phyloP scores from a whole-genome alignment of 2,888 invertebrate species.

The Ormyrus pomaceus region DNA sequence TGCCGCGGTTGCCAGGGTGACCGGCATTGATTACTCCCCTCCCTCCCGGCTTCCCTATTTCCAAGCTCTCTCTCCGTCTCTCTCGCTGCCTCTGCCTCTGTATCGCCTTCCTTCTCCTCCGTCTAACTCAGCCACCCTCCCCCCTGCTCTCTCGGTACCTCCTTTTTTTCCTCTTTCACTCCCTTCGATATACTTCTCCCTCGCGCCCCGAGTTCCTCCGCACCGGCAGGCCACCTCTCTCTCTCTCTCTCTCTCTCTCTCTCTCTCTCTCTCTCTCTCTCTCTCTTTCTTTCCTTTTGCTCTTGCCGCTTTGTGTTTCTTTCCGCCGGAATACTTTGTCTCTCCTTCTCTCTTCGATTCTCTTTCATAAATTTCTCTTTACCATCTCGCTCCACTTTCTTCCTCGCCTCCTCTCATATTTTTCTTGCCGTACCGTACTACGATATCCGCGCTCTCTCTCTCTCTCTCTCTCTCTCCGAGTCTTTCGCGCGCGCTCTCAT shows the following conservation, averaged over 20 bases:
- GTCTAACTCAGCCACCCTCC: neutral
- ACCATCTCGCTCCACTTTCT: constrained; percentile 9
- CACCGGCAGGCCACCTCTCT: neutral
- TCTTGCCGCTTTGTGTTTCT: neutral
- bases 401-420: constrained; percentile 29
- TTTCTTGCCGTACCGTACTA: constrained; percentile 19
- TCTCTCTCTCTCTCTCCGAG: neutral
- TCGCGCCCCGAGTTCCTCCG: constrained; percentile 14
- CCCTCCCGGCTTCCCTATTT: constrained; percentile 56
- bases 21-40: constrained; percentile 74
- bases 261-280: neutral
- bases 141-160: neutral
- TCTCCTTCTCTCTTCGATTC: constrained; percentile 19
- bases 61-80: constrained; percentile 20
- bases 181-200: constrained; percentile 44
- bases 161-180: constrained; percentile 35
- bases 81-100: neutral
- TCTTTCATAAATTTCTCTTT: constrained; percentile 47
- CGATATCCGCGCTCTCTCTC: neutral
- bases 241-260: constrained; percentile 12
- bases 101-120: too few species aligned
- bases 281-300: constrained; percentile 11
- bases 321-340: neutral
- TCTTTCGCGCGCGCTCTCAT: neutral
- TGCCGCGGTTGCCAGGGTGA: constrained; percentile 73